Base-by-base conservation (phyloP, 2,113 vertebrate species). In the Tenebrosternarchus preto region DNA sequence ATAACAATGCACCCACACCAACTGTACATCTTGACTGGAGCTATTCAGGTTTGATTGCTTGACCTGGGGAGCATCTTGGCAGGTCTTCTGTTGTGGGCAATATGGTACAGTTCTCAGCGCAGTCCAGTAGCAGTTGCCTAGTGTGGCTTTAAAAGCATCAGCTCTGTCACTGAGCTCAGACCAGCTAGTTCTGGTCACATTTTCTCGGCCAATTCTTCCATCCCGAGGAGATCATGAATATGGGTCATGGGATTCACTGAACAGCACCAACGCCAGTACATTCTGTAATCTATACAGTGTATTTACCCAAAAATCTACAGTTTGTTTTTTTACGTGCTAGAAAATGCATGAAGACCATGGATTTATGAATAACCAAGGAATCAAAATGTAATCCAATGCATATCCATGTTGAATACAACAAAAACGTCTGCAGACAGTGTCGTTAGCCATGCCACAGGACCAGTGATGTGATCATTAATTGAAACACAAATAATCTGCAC, bases 11-110 rank as follows among this genome's bases (percentile, higher is more conserved):
- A 56, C 50, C n/a, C 20, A 19, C 53, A 22, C 71, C 19, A 55
- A 56, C 25, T 25, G 22, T n/a, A 59, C 24, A 33, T 27, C 50
- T 78, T 56, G 1, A 69, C 68, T 55, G 9, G 50, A 69, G 76
- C 33, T 77, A 57, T 68, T 68, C 16, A 68, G 53, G 50, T 39
- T 55, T 59, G 76, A 78, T 57, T 43, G 63, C 76, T 57, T 31
- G 43, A 33, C 76, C 64, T 36, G 46, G 69, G 64, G 76, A 64
- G 50, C 64, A 8, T 57, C 64, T 20, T 22, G 16, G 50, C 6
- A 12, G 33, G n/a, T 19, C 33, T 36, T 64, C 16, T 12, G 60
- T 24, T 11, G 22, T 22, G 12, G 6, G 43, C 11, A 27, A 67
- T 31, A 67, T 5, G 17, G 6, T 2, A 20, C 29, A 64, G 4